Evolutionary conservation across 2,888 invertebrate genomes (phyloP).

Genomic region (Agriopis marginaria): DNA sequence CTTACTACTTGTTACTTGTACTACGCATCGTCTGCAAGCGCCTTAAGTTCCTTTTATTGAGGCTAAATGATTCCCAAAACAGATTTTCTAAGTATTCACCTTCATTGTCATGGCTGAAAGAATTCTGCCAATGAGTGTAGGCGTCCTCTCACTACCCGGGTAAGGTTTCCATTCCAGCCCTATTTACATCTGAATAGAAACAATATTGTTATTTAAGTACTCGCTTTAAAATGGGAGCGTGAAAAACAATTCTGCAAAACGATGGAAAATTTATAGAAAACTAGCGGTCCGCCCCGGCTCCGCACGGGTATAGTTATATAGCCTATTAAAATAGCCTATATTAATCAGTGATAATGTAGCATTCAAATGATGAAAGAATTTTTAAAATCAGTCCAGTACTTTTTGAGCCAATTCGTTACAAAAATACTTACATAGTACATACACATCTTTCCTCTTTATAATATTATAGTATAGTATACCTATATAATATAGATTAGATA

Average conservation of each 20-base stretch:
- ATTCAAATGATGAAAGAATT: too few species aligned
- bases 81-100: slow-evolving; percentile 8
- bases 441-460: too few species aligned
- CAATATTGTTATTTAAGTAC: slow-evolving; percentile 6
- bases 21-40: too few species aligned
- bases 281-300: not conserved
- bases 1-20: too few species aligned
- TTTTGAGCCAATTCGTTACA: too few species aligned
- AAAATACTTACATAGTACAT: too few species aligned
- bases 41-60: not conserved
- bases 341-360: too few species aligned
- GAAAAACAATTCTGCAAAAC: not conserved
- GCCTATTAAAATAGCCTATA: too few species aligned
- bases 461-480: too few species aligned
- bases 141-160: not conserved
- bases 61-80: slow-evolving; percentile 1
- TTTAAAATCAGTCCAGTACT: too few species aligned
- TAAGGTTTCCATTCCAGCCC: not conserved
- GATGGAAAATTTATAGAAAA: not conserved
- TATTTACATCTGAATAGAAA: slow-evolving; percentile 11
- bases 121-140: slow-evolving; percentile 3
- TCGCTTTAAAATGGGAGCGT: not conserved
- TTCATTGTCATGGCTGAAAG: slow-evolving; percentile 1
- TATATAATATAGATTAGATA: too few species aligned
- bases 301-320: too few species aligned